These are phyloP conservation scores for Ryuthela nishihirai DNA, from an alignment of 2,888 invertebrate genomes.

Conservation along the genomic window DNA sequence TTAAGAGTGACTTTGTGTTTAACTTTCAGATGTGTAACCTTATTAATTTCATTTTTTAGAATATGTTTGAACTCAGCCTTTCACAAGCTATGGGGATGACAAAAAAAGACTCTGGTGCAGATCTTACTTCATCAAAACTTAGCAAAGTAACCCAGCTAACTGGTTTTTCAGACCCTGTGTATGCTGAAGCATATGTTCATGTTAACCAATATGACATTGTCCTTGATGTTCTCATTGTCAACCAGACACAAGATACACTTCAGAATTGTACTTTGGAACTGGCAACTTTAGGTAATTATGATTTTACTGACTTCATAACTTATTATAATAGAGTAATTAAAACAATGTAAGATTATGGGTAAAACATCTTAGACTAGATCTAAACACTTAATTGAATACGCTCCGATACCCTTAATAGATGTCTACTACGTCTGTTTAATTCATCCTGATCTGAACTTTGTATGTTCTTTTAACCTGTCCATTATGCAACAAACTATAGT, in stretches of 20 bases:
- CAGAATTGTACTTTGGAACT: conserved; percentile 97
- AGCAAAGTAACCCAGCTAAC: conserved; percentile 86
- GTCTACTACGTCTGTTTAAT: too few species aligned
- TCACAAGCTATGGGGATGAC: conserved; percentile 73
- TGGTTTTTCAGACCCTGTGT: conserved; percentile 98
- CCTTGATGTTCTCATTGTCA: conserved; percentile 94
- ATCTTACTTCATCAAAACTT: conserved; percentile 56
- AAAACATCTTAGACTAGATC: too few species aligned
- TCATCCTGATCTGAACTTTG: too few species aligned
- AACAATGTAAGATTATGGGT: too few species aligned
- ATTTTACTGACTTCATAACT: not conserved
- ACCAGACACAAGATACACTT: conserved; percentile 93
- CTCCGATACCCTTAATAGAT: too few species aligned
- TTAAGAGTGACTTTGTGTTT: too few species aligned
- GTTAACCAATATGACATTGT: conserved; percentile 99
- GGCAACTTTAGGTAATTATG: conserved; percentile 69
- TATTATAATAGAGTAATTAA: not conserved
- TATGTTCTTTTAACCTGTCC: too few species aligned
- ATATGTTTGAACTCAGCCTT: conserved; percentile 92
- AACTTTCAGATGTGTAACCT: not conserved
- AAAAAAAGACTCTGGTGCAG: conserved; percentile 51
- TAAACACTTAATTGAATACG: too few species aligned
- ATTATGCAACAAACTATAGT: too few species aligned
- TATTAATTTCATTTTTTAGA: conserved; percentile 45
- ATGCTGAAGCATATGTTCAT: conserved; percentile 99